Conservation (phyloP, 1,140 invertebrate species). For the Nebria ingens region DNA sequence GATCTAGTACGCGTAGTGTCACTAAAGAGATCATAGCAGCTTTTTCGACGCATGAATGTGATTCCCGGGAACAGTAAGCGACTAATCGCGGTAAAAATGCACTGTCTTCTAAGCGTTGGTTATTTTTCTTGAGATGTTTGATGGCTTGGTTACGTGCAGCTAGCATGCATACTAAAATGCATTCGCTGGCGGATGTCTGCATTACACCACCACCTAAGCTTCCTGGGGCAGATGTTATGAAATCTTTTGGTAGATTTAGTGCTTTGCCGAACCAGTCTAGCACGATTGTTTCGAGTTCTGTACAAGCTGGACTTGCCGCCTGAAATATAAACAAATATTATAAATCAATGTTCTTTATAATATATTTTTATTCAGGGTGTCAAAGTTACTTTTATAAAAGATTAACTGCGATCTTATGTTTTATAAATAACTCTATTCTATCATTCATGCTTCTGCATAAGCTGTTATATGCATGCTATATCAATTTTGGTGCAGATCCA, state of each 20-base stretch:
- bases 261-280: conserved; percentile 97
- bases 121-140: conserved; percentile 51
- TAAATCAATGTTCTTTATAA: too few relatives aligned
- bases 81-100: conserved; percentile 79
- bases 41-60: conserved; percentile 95
- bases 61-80: conserved; percentile 91
- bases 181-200: conserved; percentile 87
- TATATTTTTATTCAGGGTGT: too few relatives aligned
- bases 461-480: too few relatives aligned
- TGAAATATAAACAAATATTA: too few relatives aligned
- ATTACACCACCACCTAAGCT: conserved; percentile 86
- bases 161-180: conserved; percentile 79
- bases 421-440: too few relatives aligned
- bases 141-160: conserved; percentile 85
- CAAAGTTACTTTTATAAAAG: too few relatives aligned
- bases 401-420: too few relatives aligned
- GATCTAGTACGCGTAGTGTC: conserved; percentile 76
- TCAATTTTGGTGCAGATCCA: too few relatives aligned
- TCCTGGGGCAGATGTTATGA: conserved; percentile 63
- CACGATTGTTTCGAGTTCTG: conserved; percentile 91
- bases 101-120: conserved; percentile 78
- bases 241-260: conserved; percentile 79
- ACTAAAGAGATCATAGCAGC: conserved; percentile 87
- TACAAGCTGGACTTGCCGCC: conserved; percentile 91
- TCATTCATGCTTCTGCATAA: too few relatives aligned